Percentiles rank a stretch among this genome's conserved stretches.
These are phyloP conservation scores for Phorcus lineatus DNA, from an alignment of 2,888 invertebrate species.

Conservation along the genomic window DNA sequence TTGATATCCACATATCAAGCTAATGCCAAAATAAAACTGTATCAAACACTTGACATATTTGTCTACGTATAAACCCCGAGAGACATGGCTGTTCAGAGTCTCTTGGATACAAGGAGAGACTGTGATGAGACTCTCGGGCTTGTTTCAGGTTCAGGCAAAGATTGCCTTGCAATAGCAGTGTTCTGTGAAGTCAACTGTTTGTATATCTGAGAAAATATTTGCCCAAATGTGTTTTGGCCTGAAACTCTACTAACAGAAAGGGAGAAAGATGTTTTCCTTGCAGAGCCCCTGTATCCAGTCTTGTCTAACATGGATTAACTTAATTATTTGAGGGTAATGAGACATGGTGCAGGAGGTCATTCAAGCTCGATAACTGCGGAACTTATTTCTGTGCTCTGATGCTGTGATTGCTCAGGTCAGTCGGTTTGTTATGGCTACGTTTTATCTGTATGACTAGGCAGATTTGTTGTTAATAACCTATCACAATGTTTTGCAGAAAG, in stretches of 20 bases:
- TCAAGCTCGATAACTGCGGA: background rate
- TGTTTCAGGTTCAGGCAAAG: background rate
- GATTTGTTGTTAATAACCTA: too few relatives aligned
- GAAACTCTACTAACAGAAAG: background rate
- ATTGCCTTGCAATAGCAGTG: background rate
- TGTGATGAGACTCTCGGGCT: background rate
- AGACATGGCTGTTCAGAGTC: too few relatives aligned
- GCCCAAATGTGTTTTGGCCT: background rate
- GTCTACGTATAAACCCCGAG: too few relatives aligned
- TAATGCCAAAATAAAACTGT: too few relatives aligned
- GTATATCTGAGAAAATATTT: slow-evolving; percentile 3
- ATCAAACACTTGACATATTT: too few relatives aligned
- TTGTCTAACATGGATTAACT: slow-evolving; percentile 2
- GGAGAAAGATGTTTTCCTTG: background rate
- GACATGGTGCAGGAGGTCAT: background rate
- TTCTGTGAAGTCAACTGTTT: background rate
- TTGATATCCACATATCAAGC: too few relatives aligned
- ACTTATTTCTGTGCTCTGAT: background rate
- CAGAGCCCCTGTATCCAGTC: background rate
- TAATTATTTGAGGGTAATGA: background rate
- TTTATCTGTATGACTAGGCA: too few relatives aligned
- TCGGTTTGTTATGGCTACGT: background rate
- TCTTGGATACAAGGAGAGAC: background rate
- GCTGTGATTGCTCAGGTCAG: background rate
- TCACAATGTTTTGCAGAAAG: too few relatives aligned